Evolutionary conservation across 2,888 invertebrate species (phyloP).

Genomic region (Tiphia femorata): DNA sequence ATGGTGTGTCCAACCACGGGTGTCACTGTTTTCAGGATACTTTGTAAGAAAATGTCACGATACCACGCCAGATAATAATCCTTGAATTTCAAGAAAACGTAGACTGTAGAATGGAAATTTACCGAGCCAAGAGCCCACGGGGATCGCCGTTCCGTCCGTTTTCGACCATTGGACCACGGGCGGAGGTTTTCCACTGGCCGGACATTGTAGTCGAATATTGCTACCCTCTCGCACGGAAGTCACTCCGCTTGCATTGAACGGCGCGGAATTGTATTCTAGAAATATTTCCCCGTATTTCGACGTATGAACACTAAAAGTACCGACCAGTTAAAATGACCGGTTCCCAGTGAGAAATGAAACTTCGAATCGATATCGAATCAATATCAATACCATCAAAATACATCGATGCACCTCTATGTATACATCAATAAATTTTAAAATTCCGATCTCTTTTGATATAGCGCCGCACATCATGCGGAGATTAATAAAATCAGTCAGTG

Average conservation of each 20-base stretch:
- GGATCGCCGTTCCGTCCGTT: conserved; percentile 75
- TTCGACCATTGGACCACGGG: conserved; percentile 86
- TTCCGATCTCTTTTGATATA: no score
- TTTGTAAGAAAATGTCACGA: background rate
- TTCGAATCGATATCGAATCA: no score
- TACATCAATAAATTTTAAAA: no score
- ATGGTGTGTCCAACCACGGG: conserved; percentile 78
- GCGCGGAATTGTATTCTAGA: background rate
- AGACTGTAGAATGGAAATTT: conserved; percentile 28
- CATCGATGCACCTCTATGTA: no score
- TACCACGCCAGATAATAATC: background rate
- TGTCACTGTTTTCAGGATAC: conserved; percentile 51
- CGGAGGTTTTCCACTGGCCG: conserved; percentile 82
- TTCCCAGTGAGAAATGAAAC: no score
- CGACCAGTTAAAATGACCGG: no score
- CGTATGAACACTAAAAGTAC: no score
- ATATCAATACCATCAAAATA: no score
- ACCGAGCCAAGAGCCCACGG: conserved; percentile 77
- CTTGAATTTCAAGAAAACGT: background rate
- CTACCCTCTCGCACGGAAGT: conserved; percentile 85
- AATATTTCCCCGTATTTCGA: no score
- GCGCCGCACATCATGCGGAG: no score
- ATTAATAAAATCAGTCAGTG: no score
- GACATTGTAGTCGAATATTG: conserved; percentile 85
- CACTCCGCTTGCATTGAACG: conserved; percentile 59